Evolutionary conservation across 35 echinoderm and acorn worm species (phyloP), one percentile per base, ranked within the genome.

Genomic region (Hemicentrotus pulcherrimus): DNA sequence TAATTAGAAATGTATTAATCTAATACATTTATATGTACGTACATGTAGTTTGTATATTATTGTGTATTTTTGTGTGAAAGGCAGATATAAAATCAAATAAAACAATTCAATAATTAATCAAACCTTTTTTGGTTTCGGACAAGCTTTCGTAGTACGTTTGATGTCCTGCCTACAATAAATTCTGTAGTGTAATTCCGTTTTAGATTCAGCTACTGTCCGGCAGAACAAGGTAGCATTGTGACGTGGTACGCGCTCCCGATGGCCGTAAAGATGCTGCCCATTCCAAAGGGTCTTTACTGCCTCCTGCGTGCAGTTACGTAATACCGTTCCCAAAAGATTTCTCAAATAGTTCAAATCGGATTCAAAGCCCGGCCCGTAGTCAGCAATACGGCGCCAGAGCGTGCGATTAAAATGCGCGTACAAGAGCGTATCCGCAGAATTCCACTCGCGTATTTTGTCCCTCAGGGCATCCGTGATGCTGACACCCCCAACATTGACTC

Each of bases 361-460:
- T 90, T 9, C 88, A 90, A 90, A 90, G 19, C 46, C 31, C 15
- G 88, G 32, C 1, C 88, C 88, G 88, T 90, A 90, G 32, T 45
- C 32, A 32, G 16, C 32, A 41, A 90, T 90, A 18, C 16, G 32
- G 4, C 19, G 9, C 88, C 88, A 90, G 15, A 90, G 88, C n/a
- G 88, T 90, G 46, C 32, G 12, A 24, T 90, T 90, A 32, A 90
- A 90, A 7, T 19, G 32, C 24, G 11, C 6, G 32, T 90, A 90
- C 31, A 90, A 47, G 31, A 90, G 32, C 32, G 9, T 90, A 33
- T 90, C 88, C 32, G 88, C 88, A 5, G 32, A 6, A 41, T 47
- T 90, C 88, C 88, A 90, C 32, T 41, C 14, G 88, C 88, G 88
- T 41, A 90, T 90, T 90, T 41, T 90, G 14, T 47, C 32, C 32